Percentiles rank a stretch among this genome's conserved stretches.
phyloP scores from a whole-genome alignment of 1,140 invertebrate species.

The Heliconius nattereri region DNA sequence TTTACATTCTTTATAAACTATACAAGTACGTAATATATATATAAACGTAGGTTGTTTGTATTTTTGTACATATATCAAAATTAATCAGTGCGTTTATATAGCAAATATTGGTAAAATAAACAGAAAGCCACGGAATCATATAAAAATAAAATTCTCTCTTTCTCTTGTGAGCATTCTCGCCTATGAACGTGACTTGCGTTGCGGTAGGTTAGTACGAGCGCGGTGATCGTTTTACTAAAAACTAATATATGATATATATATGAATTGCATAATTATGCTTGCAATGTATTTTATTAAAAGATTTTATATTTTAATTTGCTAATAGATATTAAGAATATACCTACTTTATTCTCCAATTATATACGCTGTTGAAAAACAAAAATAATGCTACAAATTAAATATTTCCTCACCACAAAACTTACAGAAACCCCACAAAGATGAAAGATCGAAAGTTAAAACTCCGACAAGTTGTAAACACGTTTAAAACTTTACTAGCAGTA shows the following conservation, averaged over 20 bases:
- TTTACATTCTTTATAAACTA: no score
- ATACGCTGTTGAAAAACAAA: not conserved
- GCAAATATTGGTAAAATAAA: no score
- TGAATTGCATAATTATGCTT: not conserved
- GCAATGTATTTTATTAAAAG: not conserved
- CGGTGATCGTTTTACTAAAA: not conserved
- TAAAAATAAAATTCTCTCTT: not conserved
- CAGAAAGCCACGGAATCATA: not conserved
- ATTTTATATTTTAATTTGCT: not conserved
- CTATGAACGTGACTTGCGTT: conserved; percentile 24
- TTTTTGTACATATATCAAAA: no score
- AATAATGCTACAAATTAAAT: not conserved
- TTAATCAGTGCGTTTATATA: no score
- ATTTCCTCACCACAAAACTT: not conserved
- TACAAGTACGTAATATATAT: no score
- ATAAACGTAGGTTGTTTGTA: no score
- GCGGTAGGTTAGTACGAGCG: conserved; percentile 27
- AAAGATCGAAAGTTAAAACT: conserved; percentile 19
- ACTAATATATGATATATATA: not conserved
- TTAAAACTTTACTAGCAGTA: conserved; percentile 25
- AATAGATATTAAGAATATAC: no score
- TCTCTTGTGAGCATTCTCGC: not conserved
- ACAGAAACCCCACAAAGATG: not conserved
- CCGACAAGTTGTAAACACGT: conserved; percentile 8
- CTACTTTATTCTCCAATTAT: not conserved